Conservation (phyloP, 2,888 invertebrate species). For the Pseudoips prasinana region DNA sequence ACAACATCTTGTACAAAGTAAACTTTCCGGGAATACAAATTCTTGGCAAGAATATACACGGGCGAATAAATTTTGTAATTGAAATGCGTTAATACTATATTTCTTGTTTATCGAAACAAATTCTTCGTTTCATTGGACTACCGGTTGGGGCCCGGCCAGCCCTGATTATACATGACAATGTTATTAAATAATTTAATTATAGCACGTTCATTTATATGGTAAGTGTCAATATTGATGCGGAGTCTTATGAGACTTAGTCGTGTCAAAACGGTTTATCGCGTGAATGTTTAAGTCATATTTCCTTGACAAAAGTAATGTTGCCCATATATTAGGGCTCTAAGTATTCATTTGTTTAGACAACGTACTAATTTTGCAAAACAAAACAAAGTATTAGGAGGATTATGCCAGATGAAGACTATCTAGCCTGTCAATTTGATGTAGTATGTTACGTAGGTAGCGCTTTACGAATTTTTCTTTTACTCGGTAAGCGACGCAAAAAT, state of each 20-base stretch:
- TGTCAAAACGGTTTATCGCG: slow-evolving; percentile 12
- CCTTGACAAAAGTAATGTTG: slow-evolving; percentile 8
- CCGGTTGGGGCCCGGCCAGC: slow-evolving; percentile 40
- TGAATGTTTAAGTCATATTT: slow-evolving; percentile 12
- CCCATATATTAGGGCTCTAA: slow-evolving; percentile 4
- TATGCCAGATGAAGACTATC: background rate
- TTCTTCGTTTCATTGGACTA: slow-evolving; percentile 47
- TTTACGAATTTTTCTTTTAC: too few species aligned
- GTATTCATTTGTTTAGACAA: background rate
- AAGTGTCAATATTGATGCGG: slow-evolving; percentile 31
- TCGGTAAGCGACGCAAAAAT: background rate
- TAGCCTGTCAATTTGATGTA: too few species aligned
- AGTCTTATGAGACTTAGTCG: slow-evolving; percentile 17
- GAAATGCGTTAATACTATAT: slow-evolving; percentile 51
- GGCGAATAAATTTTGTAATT: slow-evolving; percentile 56
- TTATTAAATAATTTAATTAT: slow-evolving; percentile 31
- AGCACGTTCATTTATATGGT: slow-evolving; percentile 26
- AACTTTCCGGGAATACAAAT: slow-evolving; percentile 29
- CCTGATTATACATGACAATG: slow-evolving; percentile 33
- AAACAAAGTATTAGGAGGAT: slow-evolving; percentile 12
- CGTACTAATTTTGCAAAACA: background rate
- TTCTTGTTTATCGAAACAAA: slow-evolving; percentile 58
- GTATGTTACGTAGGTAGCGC: too few species aligned
- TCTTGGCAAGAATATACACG: slow-evolving; percentile 48
- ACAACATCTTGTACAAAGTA: slow-evolving; percentile 37